Base-by-base conservation (phyloP, 2,797 vertebrate genomes). In the Heteromormyrus szaboi region DNA sequence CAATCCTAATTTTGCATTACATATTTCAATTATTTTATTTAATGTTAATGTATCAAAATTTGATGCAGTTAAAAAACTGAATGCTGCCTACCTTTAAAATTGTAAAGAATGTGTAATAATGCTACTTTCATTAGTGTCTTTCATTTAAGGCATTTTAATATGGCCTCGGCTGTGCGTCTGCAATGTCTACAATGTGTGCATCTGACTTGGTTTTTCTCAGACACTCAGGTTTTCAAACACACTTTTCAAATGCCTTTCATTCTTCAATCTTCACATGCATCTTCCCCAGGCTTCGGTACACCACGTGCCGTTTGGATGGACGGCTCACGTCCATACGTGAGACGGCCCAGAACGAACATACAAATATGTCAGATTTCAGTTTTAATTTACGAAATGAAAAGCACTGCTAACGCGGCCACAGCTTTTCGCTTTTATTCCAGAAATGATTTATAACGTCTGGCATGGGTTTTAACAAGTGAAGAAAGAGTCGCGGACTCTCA, bases 381-480 rank as follows among this genome's bases (percentile, higher is more conserved):
- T 84, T 51, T 51, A 84, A 22, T 84, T 48, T 84, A 12, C 81
- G 11, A 41, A 54, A 54, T 59, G 29, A 37, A 37, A 54, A 56
- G 56, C 51, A 59, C 53, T 59, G 29, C 85, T 86, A n/a, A 59
- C 51, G 1, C 12, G 3, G 53, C 85, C 51, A 56, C 51, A 22
- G 29, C 51, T 54, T 37, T 86, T 54, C 14, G 2, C 84, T 33
- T 54, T 37, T 37, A 51, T 54, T 53, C 84, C 22, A 86, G 22
- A 37, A 54, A 54, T 56, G 51, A 76, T 85, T 68, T 56, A 68
- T 86, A 29, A 85, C 48, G 2, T 14, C 85, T 59, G 51, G 85
- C 85, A 86, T 86, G 14, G 7, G 14, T 41, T 86, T 86, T 86
- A 86, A 56, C 51, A 59, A 54, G 85, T 86, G 22, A 86, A 85